These are phyloP conservation scores for Tragelaphus oryx DNA, from an alignment of 2,797 vertebrate species.

Conservation along the genomic window DNA sequence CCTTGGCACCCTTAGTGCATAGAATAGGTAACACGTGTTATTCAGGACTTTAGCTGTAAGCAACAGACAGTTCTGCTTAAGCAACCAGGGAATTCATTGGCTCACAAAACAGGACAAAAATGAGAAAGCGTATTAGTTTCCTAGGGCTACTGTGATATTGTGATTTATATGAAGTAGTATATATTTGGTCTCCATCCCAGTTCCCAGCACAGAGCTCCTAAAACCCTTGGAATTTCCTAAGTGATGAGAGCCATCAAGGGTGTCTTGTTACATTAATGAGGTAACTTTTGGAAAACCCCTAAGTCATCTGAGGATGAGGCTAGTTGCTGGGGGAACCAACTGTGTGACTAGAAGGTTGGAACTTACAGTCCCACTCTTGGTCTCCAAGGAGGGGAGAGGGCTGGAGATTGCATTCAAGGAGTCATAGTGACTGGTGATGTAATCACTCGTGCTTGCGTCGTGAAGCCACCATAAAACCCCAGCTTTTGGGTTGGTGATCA, in stretches of 20 bases:
- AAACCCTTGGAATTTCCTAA: constrained; percentile 21
- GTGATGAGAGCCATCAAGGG: not conserved
- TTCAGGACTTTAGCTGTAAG: not conserved
- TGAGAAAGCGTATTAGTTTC: not conserved
- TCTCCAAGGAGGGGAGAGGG: not conserved
- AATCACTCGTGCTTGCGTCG: rapidly evolving
- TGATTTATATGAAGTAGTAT: not conserved
- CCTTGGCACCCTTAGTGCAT: not conserved
- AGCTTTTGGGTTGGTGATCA: not conserved
- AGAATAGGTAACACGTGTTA: not conserved
- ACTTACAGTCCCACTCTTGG: not conserved
- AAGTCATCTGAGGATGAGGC: not conserved
- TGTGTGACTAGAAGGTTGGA: not conserved
- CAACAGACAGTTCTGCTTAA: constrained; percentile 3
- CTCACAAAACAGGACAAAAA: not conserved
- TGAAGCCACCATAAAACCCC: not conserved
- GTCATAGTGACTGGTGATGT: not conserved
- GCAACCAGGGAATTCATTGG: not conserved
- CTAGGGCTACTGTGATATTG: not conserved
- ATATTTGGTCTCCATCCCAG: not conserved
- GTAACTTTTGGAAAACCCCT: not conserved
- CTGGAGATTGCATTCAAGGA: not conserved
- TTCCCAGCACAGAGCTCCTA: not conserved
- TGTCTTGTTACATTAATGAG: not conserved
- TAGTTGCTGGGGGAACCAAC: not conserved